A percentile compares a stretch with the other conserved stretches of the same genome.
Conservation (phyloP, 2,888 invertebrate genomes). For the Rotaria magnacalcarata region DNA sequence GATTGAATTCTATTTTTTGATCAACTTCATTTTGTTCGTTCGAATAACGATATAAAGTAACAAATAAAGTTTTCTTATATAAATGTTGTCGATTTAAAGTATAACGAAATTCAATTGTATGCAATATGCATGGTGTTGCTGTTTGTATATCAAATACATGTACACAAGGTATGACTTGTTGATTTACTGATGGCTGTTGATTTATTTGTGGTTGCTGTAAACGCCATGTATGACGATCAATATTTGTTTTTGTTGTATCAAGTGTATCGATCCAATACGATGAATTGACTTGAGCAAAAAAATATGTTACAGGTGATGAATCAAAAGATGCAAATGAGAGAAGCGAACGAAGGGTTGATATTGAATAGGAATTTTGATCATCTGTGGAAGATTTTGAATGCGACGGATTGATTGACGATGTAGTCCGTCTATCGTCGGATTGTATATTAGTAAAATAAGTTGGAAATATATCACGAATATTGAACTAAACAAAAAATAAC, state of each 20-base stretch:
- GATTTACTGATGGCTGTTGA: background rate
- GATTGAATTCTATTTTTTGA: slow-evolving; percentile 19
- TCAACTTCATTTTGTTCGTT: slow-evolving; percentile 5
- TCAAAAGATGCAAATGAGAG: background rate
- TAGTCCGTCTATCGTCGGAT: background rate
- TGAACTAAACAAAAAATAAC: background rate
- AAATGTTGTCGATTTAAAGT: slow-evolving; percentile 21
- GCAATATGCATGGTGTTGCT: background rate
- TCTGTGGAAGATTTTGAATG: background rate
- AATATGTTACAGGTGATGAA: background rate
- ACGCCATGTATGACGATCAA: slow-evolving; percentile 25
- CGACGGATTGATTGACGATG: background rate
- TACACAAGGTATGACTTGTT: background rate
- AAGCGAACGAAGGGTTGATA: background rate
- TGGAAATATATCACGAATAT: slow-evolving; percentile 27
- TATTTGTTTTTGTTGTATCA: background rate
- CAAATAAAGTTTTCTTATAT: background rate
- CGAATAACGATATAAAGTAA: background rate
- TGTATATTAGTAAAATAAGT: background rate
- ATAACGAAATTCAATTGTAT: slow-evolving; percentile 28
- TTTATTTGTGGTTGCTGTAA: background rate
- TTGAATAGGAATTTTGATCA: background rate
- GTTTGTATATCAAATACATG: slow-evolving; percentile 34
- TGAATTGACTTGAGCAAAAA: slow-evolving; percentile 7
- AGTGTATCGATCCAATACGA: slow-evolving; percentile 8